A percentile compares a stretch with the other conserved stretches of the same genome.
Evolutionary conservation across 2,113 vertebrate genomes (phyloP).

Genomic region (Toxostoma redivivum): DNA sequence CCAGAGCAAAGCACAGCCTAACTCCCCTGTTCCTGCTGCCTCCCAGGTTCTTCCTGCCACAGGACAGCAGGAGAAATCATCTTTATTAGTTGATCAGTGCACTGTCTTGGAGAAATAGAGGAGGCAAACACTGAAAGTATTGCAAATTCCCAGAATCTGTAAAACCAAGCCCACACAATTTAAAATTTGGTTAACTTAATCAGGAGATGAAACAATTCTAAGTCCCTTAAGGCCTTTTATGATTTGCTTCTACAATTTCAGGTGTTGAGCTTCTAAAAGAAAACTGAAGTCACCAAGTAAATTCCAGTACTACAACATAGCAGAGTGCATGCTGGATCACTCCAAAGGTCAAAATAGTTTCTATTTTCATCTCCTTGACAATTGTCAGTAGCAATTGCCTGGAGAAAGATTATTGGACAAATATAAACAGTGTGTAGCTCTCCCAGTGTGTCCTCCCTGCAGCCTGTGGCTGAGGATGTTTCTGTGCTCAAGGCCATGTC

Average conservation of each 20-base stretch:
- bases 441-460: accelerated
- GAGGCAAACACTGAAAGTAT: background rate
- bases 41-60: background rate
- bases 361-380: background rate
- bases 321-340: background rate
- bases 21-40: background rate
- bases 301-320: background rate
- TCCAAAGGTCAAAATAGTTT: background rate
- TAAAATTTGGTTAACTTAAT: background rate
- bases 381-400: background rate
- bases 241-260: background rate
- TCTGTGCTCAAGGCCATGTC: background rate
- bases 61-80: background rate
- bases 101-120: background rate
- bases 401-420: background rate
- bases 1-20: background rate
- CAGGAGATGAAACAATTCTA: background rate
- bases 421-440: background rate
- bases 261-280: background rate
- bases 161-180: background rate
- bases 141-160: background rate
- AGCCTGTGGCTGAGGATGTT: background rate
- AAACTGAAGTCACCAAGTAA: background rate
- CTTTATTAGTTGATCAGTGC: background rate
- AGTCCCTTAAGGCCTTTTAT: background rate